Evolutionary conservation across 1,140 invertebrate species (phyloP).

Genomic region (Odontomachus brunneus): DNA sequence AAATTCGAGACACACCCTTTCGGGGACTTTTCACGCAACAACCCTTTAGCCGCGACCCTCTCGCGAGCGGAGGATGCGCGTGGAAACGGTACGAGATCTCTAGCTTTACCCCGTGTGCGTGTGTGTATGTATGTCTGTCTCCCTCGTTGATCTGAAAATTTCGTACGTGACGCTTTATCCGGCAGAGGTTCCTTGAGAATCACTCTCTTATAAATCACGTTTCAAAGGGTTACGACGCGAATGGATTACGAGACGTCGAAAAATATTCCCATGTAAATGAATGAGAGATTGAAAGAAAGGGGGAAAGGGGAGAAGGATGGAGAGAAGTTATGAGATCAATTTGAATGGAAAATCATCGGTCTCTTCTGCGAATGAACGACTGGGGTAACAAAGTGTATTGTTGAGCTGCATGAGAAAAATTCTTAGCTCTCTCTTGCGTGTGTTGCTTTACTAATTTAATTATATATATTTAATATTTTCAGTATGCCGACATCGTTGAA

Average conservation of each 20-base stretch:
- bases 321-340: not conserved
- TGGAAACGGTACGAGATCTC: slow-evolving; percentile 49
- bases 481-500: not conserved
- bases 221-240: slow-evolving; percentile 39
- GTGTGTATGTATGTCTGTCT: not conserved
- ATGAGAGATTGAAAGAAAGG: too few relatives aligned
- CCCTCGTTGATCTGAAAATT: slow-evolving; percentile 40
- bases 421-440: too few relatives aligned
- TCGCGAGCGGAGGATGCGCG: slow-evolving; percentile 25
- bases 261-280: slow-evolving; percentile 57
- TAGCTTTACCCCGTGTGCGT: not conserved
- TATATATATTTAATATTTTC: slow-evolving; percentile 46
- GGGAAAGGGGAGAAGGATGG: too few relatives aligned
- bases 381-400: not conserved
- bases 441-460: too few relatives aligned
- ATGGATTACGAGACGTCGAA: slow-evolving; percentile 25
- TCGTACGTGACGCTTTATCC: slow-evolving; percentile 43
- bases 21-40: slow-evolving; percentile 62
- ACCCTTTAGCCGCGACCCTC: slow-evolving; percentile 61
- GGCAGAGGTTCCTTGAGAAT: slow-evolving; percentile 48
- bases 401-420: not conserved
- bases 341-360: slow-evolving; percentile 18
- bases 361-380: not conserved
- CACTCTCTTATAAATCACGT: slow-evolving; percentile 22
- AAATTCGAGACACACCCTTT: slow-evolving; percentile 77